phyloP scores from a whole-genome alignment of 37 sponge, comb jelly and placozoan species.

The Dysidea cf. avara region DNA sequence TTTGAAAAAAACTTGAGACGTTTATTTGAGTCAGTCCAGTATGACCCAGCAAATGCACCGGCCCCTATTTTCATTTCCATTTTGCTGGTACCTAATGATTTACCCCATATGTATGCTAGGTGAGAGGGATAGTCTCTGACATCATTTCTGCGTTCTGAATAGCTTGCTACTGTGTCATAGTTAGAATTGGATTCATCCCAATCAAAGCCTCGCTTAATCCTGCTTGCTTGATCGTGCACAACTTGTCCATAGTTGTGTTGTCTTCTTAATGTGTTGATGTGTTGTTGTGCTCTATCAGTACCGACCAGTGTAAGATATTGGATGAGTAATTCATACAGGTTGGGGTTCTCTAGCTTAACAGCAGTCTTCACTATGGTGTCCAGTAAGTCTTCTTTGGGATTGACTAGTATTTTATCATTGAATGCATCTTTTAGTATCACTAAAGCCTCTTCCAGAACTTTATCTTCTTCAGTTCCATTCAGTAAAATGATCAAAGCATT shows the following conservation, averaged over 20 bases:
- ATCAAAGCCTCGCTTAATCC: not conserved
- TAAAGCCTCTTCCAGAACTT: not conserved
- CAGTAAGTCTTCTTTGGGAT: not conserved
- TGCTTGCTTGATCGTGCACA: not conserved
- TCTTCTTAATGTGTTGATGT: not conserved
- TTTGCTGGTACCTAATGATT: slow-evolving; percentile 43
- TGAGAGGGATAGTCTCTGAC: slow-evolving; percentile 37
- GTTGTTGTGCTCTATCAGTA: not conserved
- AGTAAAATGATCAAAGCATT: not conserved
- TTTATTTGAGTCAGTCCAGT: not conserved
- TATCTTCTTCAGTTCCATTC: not conserved
- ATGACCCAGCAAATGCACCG: slow-evolving; percentile 52
- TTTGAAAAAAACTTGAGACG: too few species aligned
- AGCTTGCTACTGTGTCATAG: slow-evolving; percentile 42
- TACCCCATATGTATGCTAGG: slow-evolving; percentile 61
- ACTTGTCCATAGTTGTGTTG: not conserved
- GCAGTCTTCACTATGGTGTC: slow-evolving; percentile 1
- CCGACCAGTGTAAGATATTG: slow-evolving; percentile 19
- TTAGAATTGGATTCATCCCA: slow-evolving; percentile 37
- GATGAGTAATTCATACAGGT: slow-evolving; percentile 20
- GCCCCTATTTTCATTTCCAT: slow-evolving; percentile 29
- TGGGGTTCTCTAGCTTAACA: slow-evolving; percentile 8
- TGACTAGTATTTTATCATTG: not conserved
- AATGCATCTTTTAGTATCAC: not conserved
- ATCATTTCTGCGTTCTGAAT: slow-evolving; percentile 25